Evolutionary conservation across 2,113 vertebrate species (phyloP).

Genomic region (Otis tarda): DNA sequence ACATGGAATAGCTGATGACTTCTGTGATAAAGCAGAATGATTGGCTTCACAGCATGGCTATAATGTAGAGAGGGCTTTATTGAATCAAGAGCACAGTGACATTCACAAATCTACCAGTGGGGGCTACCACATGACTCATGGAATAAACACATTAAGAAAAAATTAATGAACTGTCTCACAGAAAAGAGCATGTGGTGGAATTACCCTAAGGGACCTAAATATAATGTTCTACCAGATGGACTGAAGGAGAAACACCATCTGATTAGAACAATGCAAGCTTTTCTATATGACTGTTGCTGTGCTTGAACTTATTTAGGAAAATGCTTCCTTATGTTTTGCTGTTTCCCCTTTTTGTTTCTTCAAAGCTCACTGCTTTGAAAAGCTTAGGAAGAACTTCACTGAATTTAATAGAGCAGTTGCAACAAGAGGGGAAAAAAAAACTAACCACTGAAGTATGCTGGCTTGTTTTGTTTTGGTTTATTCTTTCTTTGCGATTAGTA

Average conservation of each 20-base stretch:
- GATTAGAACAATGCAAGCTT: not conserved
- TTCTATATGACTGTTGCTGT: not conserved
- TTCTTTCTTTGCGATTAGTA: not conserved
- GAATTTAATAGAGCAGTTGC: not conserved
- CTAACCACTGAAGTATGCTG: not conserved
- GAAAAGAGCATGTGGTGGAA: not conserved
- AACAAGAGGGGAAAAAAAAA: not conserved
- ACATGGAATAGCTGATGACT: not conserved
- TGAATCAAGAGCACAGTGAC: not conserved
- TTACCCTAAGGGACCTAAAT: conserved; percentile 24
- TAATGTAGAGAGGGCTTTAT: not conserved
- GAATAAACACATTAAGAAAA: not conserved
- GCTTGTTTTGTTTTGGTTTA: not conserved
- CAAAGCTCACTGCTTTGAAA: not conserved
- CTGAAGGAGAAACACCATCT: conserved; percentile 2
- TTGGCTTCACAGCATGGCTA: not conserved
- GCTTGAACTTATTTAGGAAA: not conserved
- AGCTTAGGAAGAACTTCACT: not conserved
- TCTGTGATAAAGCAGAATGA: not conserved
- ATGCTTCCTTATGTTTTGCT: not conserved
- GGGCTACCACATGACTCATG: not conserved
- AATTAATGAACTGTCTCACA: conserved; percentile 11
- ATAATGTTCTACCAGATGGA: conserved; percentile 6
- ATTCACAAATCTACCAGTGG: not conserved
- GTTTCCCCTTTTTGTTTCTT: not conserved